Evolutionary conservation across 2,113 vertebrate species (phyloP).

Genomic region (Takifugu flavidus): DNA sequence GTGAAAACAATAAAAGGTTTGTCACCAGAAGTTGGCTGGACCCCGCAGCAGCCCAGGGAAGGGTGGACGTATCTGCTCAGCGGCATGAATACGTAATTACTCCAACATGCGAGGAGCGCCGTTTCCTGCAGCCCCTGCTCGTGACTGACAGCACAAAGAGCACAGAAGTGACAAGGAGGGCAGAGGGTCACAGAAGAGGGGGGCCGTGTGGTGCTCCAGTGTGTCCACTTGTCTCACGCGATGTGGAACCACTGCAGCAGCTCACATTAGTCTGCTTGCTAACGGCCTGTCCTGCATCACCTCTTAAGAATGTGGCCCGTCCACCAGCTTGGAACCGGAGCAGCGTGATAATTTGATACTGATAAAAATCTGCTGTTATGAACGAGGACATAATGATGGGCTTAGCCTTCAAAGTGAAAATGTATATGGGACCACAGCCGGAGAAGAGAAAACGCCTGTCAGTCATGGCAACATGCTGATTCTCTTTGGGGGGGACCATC

Average conservation of each 20-base stretch:
- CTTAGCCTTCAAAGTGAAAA: conserved; percentile 47
- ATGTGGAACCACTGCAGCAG: conserved; percentile 48
- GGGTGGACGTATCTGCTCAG: conserved; percentile 27
- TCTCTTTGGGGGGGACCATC: conserved; percentile 13
- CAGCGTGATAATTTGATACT: conserved; percentile 56
- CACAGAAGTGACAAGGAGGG: conserved; percentile 49
- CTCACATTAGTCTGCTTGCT: conserved; percentile 36
- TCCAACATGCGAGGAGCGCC: conserved; percentile 53
- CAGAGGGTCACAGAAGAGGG: conserved; percentile 36
- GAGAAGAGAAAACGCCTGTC: conserved; percentile 28
- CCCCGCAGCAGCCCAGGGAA: conserved; percentile 33
- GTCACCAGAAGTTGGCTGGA: conserved; percentile 36
- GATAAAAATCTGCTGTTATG: conserved; percentile 58
- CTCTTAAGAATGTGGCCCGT: conserved; percentile 53
- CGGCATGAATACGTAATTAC: conserved; percentile 54
- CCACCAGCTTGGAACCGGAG: conserved; percentile 47
- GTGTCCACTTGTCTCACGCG: conserved; percentile 61
- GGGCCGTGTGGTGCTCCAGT: conserved; percentile 21
- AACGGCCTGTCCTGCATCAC: conserved; percentile 43
- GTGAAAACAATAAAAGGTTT: conserved; percentile 55
- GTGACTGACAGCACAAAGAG: conserved; percentile 48
- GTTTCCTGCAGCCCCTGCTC: conserved; percentile 27
- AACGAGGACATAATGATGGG: conserved; percentile 42
- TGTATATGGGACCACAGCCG: conserved; percentile 38
- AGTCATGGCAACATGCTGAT: conserved; percentile 26